Conservation (phyloP, 2,797 vertebrate genomes). For the Echeneis naucrates region DNA sequence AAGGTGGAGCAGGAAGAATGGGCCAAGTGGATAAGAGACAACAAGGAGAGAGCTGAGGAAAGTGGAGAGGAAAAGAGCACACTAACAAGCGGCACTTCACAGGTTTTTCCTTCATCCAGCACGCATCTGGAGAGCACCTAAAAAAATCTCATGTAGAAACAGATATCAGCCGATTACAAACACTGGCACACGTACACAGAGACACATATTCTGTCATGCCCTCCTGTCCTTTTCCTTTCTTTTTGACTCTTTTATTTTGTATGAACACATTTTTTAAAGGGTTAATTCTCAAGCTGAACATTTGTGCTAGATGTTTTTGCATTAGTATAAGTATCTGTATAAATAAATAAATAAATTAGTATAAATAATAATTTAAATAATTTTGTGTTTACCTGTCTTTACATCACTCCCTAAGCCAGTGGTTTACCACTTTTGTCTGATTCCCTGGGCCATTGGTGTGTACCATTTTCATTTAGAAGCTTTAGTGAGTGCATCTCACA, state of each 20-base stretch:
- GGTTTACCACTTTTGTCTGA: slow-evolving; percentile 34
- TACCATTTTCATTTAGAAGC: slow-evolving; percentile 12
- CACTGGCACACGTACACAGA: slow-evolving; percentile 3
- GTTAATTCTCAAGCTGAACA: slow-evolving; percentile 23
- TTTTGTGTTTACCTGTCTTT: slow-evolving; percentile 32
- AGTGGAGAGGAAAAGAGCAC: slow-evolving; percentile 40
- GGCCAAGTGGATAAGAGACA: slow-evolving; percentile 60
- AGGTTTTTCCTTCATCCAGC: slow-evolving; percentile 52
- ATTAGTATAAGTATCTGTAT: too few species aligned
- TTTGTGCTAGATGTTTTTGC: slow-evolving; percentile 14
- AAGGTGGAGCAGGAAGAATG: slow-evolving; percentile 43
- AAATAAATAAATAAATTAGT: too few species aligned
- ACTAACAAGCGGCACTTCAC: slow-evolving; percentile 72
- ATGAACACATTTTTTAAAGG: slow-evolving; percentile 27
- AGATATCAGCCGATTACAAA: slow-evolving; percentile 46
- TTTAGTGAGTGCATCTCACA: slow-evolving; percentile 9
- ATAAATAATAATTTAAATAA: too few species aligned
- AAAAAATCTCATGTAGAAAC: slow-evolving; percentile 62
- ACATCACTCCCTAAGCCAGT: slow-evolving; percentile 31
- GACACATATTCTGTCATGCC: background rate
- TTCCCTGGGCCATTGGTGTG: slow-evolving; percentile 39
- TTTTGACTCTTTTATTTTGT: slow-evolving; percentile 4
- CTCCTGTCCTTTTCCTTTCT: background rate
- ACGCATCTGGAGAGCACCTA: slow-evolving; percentile 64
- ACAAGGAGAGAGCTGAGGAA: slow-evolving; percentile 32